Percentiles rank a stretch among this genome's conserved stretches.
These are phyloP conservation scores for Pituophis catenifer DNA, from an alignment of 2,113 vertebrate species.

Conservation along the genomic window DNA sequence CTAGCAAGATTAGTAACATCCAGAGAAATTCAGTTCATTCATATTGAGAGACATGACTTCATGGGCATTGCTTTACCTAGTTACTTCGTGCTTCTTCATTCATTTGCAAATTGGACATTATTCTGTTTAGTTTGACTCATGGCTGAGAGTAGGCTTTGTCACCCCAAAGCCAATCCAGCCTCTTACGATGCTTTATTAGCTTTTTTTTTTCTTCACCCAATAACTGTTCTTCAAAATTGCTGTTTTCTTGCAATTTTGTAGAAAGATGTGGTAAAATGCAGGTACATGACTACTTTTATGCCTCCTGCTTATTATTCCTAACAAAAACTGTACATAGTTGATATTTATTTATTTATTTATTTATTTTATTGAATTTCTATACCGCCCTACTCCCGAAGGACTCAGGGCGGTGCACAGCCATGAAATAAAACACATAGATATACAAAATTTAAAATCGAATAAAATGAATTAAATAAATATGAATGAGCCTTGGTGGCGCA, in stretches of 20 bases:
- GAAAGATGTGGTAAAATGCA: too few relatives aligned
- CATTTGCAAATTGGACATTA: not conserved
- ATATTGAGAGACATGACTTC: slow-evolving; percentile 25
- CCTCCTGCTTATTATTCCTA: not conserved
- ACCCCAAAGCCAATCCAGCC: not conserved
- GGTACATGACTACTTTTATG: not conserved
- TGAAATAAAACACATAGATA: too few relatives aligned
- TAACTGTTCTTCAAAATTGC: not conserved
- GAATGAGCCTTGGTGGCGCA: too few relatives aligned
- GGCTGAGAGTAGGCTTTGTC: not conserved
- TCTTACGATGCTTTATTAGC: not conserved
- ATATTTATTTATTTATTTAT: too few relatives aligned
- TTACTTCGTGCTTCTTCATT: not conserved
- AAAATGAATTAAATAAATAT: too few relatives aligned
- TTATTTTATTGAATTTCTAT: too few relatives aligned
- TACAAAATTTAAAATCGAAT: too few relatives aligned
- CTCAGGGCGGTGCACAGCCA: too few relatives aligned
- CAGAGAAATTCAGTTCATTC: slow-evolving; percentile 38
- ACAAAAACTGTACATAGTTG: not conserved
- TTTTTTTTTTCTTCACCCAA: not conserved
- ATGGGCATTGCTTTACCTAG: not conserved
- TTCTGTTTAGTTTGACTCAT: not conserved
- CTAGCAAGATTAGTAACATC: slow-evolving; percentile 53
- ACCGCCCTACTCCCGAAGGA: too few relatives aligned
- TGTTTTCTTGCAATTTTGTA: not conserved